These are phyloP conservation scores for Acronicta aceris DNA, from an alignment of 2,888 invertebrate genomes.

Conservation along the genomic window DNA sequence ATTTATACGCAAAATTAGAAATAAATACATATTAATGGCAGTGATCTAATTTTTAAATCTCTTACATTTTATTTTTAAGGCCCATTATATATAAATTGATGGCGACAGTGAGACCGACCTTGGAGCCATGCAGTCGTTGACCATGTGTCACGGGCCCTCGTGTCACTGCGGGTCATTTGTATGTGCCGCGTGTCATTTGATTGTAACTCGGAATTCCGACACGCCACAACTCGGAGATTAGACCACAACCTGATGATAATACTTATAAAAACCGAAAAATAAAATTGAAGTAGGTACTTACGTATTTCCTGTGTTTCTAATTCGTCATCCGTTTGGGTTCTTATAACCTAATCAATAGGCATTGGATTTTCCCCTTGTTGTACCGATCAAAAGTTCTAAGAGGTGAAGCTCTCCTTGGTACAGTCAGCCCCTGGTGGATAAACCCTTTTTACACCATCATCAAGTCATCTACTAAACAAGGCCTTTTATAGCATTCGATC, in stretches of 20 bases:
- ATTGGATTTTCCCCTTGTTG: constrained; percentile 11
- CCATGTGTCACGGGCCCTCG: constrained; percentile 26
- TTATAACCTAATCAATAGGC: constrained; percentile 1
- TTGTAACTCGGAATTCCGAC: constrained; percentile 23
- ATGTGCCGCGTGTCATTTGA: constrained; percentile 20
- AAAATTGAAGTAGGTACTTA: constrained; percentile 22
- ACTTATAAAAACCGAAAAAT: constrained; percentile 35
- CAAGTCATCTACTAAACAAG: no score
- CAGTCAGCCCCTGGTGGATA: no score
- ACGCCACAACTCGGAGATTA: constrained; percentile 30
- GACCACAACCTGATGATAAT: constrained; percentile 16
- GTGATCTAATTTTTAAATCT: constrained; percentile 35
- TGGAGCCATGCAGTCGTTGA: constrained; percentile 37
- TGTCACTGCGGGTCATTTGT: constrained; percentile 36
- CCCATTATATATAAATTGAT: constrained; percentile 10
- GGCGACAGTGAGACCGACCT: constrained; percentile 37
- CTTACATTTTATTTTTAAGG: constrained; percentile 13
- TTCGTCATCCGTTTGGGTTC: constrained; percentile 8
- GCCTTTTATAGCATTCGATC: no score
- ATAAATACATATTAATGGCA: constrained; percentile 27
- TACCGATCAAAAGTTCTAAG: no score
- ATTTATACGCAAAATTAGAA: no score
- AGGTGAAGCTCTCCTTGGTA: no score
- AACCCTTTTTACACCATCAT: no score
- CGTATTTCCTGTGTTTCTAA: constrained; percentile 30